Conservation (phyloP, 2,888 invertebrate genomes). For the Thecophora atra region DNA sequence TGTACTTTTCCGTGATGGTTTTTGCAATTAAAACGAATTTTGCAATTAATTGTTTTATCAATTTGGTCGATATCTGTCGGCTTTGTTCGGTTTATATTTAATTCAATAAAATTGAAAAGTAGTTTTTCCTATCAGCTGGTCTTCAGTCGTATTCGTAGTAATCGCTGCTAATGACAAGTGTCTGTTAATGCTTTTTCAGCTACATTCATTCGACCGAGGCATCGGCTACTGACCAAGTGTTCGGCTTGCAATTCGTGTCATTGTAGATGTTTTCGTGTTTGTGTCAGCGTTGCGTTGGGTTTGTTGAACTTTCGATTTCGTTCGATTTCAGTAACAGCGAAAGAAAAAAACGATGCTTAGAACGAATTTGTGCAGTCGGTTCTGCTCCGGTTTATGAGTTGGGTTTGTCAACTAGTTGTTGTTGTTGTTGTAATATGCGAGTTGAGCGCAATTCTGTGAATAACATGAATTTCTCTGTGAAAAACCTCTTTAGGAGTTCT, state of each 20-base stretch:
- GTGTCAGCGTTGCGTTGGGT: constrained; percentile 47
- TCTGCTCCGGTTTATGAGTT: constrained; percentile 22
- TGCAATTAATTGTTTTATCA: no score
- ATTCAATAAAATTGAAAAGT: no score
- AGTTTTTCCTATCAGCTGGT: no score
- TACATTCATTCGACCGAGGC: not conserved
- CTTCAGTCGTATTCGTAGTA: no score
- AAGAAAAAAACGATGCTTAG: constrained; percentile 21
- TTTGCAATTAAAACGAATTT: constrained; percentile 16
- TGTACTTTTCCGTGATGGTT: not conserved
- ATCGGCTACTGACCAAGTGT: not conserved
- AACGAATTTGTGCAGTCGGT: not conserved
- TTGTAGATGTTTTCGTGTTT: constrained; percentile 16
- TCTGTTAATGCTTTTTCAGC: no score
- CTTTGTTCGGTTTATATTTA: no score
- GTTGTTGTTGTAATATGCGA: constrained; percentile 5
- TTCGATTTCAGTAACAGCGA: constrained; percentile 45
- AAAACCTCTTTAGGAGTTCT: no score
- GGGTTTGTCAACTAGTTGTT: constrained; percentile 20
- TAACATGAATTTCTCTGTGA: no score
- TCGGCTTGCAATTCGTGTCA: not conserved
- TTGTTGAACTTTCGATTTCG: constrained; percentile 64
- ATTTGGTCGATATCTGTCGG: no score
- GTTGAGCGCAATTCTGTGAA: no score
- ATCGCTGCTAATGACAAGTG: no score